Base-by-base conservation (phyloP, 1,140 invertebrate species). In the Hypsibius dujardini region DNA sequence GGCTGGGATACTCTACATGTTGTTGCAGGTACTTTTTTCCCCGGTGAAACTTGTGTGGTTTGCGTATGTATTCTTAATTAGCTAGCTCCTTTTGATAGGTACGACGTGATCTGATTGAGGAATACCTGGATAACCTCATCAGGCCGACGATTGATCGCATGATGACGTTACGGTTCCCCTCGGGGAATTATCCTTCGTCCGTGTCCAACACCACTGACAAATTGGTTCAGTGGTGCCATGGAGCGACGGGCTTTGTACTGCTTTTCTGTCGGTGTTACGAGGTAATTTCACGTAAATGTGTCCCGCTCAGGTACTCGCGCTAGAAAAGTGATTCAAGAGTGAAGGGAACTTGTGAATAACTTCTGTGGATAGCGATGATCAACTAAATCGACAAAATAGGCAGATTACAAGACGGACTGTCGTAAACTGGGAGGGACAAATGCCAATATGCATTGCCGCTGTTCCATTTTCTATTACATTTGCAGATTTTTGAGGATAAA, bases 141-240 rank as follows among this genome's bases (percentile, higher is more conserved):
- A 80, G 82, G 74, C 85, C 86, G 46, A 84, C 85, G 3, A 78
- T 91, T 70, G 82, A 89, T 74, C 87, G 82, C 77, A 77, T 90
- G 72, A 74, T 82, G 2, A 78, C 75, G n/a, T 73, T 84, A 56
- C 81, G 82, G 75, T 88, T 84, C 78, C 77, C 84, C n/a, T 88
- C 87, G 74, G 88, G 88, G 1, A 95, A 95, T 80, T 89, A 88
- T 78, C 88, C 88, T 1, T 93, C 90, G 0, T 92, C 90, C 0
- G 70, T 88, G 1, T 85, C 84, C 15, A 87, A 84, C 74, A 80
- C 80, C 47, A 75, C 76, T n/a, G 90, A 95, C 77, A 85, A 84
- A 79, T 82, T 95, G 59, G 86, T 95, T 1, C 92, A 95, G 74
- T 96, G 92, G 92, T 95, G 92, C 82, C 92, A 95, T 79, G 93